Conservation (phyloP, 2,113 vertebrate species). For the Pteropus alecto region DNA sequence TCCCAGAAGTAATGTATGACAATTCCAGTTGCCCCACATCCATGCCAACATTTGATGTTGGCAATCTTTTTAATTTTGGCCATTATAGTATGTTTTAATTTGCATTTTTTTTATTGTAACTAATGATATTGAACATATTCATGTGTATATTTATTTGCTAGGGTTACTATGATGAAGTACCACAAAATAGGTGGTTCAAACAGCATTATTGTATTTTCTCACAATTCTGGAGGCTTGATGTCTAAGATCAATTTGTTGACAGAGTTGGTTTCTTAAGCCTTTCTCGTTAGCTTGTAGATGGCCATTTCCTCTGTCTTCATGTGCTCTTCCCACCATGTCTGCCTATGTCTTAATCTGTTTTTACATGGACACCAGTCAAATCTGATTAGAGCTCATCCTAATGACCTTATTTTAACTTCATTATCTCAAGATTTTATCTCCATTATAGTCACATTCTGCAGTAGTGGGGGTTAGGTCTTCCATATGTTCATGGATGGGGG, state of each 20-base stretch:
- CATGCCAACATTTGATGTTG: neutral
- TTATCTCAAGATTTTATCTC: neutral
- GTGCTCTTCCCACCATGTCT: neutral
- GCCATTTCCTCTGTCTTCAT: neutral
- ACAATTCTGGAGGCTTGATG: neutral
- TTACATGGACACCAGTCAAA: neutral
- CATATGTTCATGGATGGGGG: neutral
- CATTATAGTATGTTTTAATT: neutral
- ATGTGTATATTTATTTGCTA: neutral
- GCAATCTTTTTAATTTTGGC: neutral
- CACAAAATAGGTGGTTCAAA: neutral
- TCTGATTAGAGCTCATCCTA: neutral
- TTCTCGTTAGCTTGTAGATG: neutral
- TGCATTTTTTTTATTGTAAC: neutral
- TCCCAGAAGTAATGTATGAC: neutral
- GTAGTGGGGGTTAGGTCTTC: neutral
- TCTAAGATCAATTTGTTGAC: neutral
- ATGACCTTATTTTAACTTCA: neutral
- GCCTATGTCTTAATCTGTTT: neutral
- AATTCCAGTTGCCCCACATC: neutral
- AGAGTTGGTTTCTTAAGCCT: neutral
- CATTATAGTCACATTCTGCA: neutral
- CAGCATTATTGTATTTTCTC: neutral
- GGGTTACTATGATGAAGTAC: neutral
- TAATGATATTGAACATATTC: neutral